A percentile compares a stretch with the other conserved stretches of the same genome.
These are phyloP conservation scores for Tenthredo livida DNA, from an alignment of 2,888 invertebrate species.

Conservation along the genomic window DNA sequence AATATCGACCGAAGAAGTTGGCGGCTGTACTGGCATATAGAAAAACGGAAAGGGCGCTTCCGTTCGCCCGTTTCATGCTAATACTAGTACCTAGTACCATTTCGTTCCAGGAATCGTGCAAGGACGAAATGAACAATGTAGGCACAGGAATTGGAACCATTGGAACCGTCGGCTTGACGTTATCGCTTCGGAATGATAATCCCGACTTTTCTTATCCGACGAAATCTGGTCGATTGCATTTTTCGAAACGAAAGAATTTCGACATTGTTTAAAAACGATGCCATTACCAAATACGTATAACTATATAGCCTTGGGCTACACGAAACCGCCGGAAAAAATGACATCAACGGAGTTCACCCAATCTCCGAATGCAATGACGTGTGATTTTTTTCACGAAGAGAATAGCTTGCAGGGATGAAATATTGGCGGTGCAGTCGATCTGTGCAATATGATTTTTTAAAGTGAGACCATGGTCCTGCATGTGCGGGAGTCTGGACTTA, in stretches of 20 bases:
- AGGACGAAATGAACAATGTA: conserved; percentile 11
- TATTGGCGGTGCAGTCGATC: background rate
- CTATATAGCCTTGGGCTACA: background rate
- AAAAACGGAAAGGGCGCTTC: conserved; percentile 34
- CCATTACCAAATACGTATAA: background rate
- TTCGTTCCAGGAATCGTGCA: background rate
- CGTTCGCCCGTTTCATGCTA: background rate
- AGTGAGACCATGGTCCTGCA: background rate
- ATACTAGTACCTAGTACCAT: conserved; percentile 1
- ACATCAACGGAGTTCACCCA: background rate
- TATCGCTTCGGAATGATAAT: background rate
- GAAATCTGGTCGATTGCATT: background rate
- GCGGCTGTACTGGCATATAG: background rate
- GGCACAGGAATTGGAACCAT: background rate
- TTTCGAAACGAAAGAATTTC: background rate
- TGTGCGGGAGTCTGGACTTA: conserved; percentile 76
- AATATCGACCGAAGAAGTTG: conserved; percentile 37
- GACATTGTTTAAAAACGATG: background rate
- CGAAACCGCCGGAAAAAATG: background rate
- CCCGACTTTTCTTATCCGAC: background rate
- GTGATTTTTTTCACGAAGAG: background rate
- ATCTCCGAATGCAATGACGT: background rate
- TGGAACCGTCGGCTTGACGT: background rate
- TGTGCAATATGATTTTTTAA: background rate
- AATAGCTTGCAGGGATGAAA: background rate